Base-by-base conservation (phyloP, 1,140 invertebrate genomes). In the Heliothis subflexa region DNA sequence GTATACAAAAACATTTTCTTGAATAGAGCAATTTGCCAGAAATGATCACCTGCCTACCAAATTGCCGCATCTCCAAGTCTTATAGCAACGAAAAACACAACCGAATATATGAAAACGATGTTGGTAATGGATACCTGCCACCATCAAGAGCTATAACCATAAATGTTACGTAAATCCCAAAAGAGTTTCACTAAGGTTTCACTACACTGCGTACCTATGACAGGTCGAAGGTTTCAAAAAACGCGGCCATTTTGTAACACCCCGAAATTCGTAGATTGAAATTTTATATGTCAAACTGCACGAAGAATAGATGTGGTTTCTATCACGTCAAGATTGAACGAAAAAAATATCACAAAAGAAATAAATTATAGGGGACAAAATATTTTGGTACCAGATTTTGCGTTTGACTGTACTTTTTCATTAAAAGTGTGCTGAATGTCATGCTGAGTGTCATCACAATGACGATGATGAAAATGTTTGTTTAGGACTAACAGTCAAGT, bases 111-210 rank as follows among this genome's bases (percentile, higher is more conserved):
- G 73, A 45, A 75, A 75, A 64, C 49, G 57, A 64, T 28, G 57
- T 52, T 16, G 21, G 73, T 62, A 54, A 73, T 73, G 57, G 55
- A 52, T 62, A 75, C 71, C 71, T 73, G 71, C 33, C 40, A 33
- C 55, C 71, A 73, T 73, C 54, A 59, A 47, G 33, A 61, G 55
- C 18, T 18, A 73, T 73, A 49, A 73, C 18, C 71, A 61, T 73
- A 73, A 73, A 73, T 73, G 71, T 45, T 61, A 11, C 12, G 71
- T 73, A 59, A 73, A 73, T 61, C 71, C 71, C 16, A 55, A 14
- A 54, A 57, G 71, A 73, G 71, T 73, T 59, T 73, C 55, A 73
- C 54, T 47, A 57, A 55, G 61, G 71, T 73, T 59, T 73, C 55
- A 73, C 54, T 47, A 61, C 55, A 21, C 12, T 59, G 28, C 16